Conservation (phyloP, 1,140 invertebrate species). For the Drosophila albomicans region DNA sequence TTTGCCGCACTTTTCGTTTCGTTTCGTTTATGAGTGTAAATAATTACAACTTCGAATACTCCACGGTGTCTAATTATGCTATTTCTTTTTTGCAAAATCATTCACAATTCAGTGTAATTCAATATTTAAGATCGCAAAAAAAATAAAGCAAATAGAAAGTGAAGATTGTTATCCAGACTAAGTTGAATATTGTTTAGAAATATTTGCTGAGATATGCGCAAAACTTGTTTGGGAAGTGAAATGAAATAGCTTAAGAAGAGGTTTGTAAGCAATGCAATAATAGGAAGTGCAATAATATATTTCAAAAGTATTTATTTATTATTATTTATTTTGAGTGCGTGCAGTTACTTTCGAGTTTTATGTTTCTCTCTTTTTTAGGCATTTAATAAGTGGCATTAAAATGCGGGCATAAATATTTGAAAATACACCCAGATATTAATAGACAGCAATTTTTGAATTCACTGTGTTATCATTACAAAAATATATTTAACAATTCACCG, state of each 20-base stretch:
- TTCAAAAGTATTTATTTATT: not conserved
- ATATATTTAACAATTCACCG: too few relatives aligned
- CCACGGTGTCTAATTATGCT: conserved; percentile 40
- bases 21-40: conserved; percentile 9
- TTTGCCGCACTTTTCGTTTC: conserved; percentile 22
- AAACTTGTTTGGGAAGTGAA: not conserved
- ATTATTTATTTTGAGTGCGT: too few relatives aligned
- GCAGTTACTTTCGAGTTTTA: too few relatives aligned
- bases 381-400: too few relatives aligned
- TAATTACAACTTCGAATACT: conserved; percentile 28
- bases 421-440: too few relatives aligned
- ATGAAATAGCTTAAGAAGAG: not conserved
- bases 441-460: too few relatives aligned
- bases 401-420: too few relatives aligned
- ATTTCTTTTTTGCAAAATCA: conserved; percentile 20
- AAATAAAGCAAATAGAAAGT: conserved; percentile 21
- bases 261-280: not conserved
- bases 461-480: too few relatives aligned
- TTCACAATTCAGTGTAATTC: conserved; percentile 9
- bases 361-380: not conserved
- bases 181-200: conserved; percentile 1
- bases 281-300: conserved; percentile 1
- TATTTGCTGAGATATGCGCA: not conserved
- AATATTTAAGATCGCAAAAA: conserved; percentile 4
- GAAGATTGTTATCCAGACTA: not conserved